Evolutionary conservation across 2,797 vertebrate genomes (phyloP), one percentile per base, ranked within the genome.

Genomic region (Acanthornis magna): DNA sequence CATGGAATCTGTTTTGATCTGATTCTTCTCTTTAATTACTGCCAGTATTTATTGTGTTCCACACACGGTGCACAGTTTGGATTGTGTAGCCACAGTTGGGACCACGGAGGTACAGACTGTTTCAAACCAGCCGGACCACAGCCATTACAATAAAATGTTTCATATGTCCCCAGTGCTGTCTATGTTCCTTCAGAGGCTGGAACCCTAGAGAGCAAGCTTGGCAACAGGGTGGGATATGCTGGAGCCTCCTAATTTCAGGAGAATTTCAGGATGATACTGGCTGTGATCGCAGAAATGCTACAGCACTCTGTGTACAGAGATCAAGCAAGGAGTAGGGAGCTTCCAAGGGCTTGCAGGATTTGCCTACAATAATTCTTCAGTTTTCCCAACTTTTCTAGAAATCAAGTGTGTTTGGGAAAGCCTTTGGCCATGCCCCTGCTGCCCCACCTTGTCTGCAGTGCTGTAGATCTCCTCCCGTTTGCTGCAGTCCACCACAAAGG

Each of bases 401-500:
- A 20, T 5, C 0, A 1, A 63, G 26, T 5, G 5, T 0, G 2
- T 26, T 32, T 47, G 54, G 27, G 13, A 11, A 43, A 63, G 38
- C 34, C 30, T 25, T 32, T 10, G 26, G 16, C 19, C 1, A 1
- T 50, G 38, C 4, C n/a, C 43, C n/a, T 47, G 26, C 61, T 79
- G 30, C 14, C 32, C 80, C 68, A 98, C 98, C 97, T 97, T 97
- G n/a, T 97, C 97, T 1, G 98, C 98, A 9, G 93, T 26, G 0
- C 50, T 95, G 83, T 97, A 97, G 95, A 98, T 96, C 6, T 98
- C 97, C 62, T 97, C 97, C 29, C 85, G 93, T 38, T 96, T 93
- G 77, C 98, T 98, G 94, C 98, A 98, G 88, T 98, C 98, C 55
- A 98, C 98, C 47, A 97, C 96, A 2, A 90, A 98, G 42, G 93